These are phyloP conservation scores for Rhea pennata DNA, from an alignment of 2,113 vertebrate genomes.

Conservation along the genomic window DNA sequence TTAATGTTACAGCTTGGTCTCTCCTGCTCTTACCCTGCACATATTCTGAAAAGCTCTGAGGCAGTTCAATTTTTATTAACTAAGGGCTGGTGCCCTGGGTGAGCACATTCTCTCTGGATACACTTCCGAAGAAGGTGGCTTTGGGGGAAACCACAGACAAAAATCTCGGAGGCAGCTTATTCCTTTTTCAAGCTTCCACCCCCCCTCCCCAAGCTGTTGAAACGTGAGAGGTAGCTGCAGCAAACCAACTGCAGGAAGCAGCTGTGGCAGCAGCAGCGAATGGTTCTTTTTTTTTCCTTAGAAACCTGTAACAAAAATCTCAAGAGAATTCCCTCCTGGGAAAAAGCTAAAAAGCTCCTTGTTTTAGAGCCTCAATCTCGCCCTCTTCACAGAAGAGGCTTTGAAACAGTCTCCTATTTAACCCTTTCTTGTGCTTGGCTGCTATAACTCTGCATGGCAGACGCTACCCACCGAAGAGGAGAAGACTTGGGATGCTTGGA, in stretches of 20 bases:
- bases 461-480: rapidly evolving
- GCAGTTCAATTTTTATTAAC: neutral
- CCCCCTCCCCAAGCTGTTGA: neutral
- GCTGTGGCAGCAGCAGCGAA: conserved; percentile 14
- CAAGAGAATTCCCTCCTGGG: neutral
- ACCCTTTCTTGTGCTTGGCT: neutral
- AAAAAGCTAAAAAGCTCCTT: neutral
- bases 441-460: neutral
- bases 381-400: neutral
- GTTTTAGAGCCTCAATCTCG: neutral
- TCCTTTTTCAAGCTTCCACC: neutral
- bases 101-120: neutral
- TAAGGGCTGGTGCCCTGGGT: neutral
- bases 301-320: conserved; percentile 33
- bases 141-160: neutral
- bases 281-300: neutral
- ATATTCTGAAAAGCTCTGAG: neutral
- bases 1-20: neutral
- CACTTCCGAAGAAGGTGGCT: neutral
- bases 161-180: neutral
- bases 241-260: neutral
- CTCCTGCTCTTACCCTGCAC: neutral
- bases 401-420: neutral
- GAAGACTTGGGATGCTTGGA: neutral
- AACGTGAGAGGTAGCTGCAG: neutral